Evolutionary conservation across 2,113 vertebrate genomes (phyloP).

Genomic region (Pygoscelis adeliae): DNA sequence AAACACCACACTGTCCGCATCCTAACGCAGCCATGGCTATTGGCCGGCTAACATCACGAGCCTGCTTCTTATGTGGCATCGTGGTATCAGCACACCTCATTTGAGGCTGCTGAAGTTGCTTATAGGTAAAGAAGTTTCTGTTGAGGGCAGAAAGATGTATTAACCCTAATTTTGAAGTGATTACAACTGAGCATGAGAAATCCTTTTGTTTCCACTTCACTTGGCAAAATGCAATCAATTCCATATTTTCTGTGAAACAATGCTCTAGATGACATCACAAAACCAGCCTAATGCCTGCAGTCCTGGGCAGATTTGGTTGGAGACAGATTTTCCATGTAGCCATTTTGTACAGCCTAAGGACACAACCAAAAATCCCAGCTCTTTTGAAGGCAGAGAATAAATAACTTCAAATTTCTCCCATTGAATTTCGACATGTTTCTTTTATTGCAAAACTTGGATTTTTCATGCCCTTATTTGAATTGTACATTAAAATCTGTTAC

Average conservation of each 20-base stretch:
- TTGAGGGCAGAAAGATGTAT: not conserved
- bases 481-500: constrained; percentile 50
- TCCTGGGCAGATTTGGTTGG: constrained; percentile 28
- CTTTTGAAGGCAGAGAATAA: constrained; percentile 27
- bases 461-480: constrained; percentile 65
- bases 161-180: constrained; percentile 7
- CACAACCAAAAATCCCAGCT: constrained; percentile 20
- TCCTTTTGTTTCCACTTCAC: constrained; percentile 40
- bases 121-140: not conserved
- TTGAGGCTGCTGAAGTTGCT: not conserved
- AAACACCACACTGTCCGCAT: not conserved
- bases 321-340: constrained; percentile 38
- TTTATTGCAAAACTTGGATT: constrained; percentile 49
- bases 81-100: not conserved
- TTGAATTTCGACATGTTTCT: constrained; percentile 29
- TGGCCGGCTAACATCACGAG: not conserved
- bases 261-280: constrained; percentile 59
- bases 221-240: constrained; percentile 55
- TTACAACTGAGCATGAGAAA: constrained; percentile 20
- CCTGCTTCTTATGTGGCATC: fast-evolving
- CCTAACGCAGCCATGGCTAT: not conserved
- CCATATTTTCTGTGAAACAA: constrained; percentile 64
- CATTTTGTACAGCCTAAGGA: constrained; percentile 13
- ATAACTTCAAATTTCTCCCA: constrained; percentile 29
- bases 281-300: constrained; percentile 46